A percentile compares a stretch with the other conserved stretches of the same genome.
These are phyloP conservation scores for Columba janthina DNA, from an alignment of 2,113 vertebrate species.

Conservation along the genomic window DNA sequence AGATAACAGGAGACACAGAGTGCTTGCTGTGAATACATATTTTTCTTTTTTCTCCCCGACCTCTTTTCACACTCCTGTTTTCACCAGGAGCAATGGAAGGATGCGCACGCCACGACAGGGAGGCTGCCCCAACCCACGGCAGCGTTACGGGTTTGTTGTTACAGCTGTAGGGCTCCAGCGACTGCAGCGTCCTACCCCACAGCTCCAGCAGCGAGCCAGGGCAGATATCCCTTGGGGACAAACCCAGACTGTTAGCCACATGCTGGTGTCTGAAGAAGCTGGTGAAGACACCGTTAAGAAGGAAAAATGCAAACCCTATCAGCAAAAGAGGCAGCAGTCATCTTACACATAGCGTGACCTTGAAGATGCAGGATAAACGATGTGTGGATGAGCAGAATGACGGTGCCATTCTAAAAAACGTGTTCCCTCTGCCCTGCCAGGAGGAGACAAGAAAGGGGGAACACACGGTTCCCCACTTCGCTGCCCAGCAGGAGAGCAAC, in stretches of 20 bases:
- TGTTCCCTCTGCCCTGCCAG: not conserved
- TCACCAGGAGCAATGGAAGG: slow-evolving; percentile 21
- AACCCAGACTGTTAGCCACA: not conserved
- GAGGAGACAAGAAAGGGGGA: not conserved
- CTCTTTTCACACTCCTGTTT: slow-evolving; percentile 29
- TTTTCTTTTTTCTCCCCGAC: slow-evolving; percentile 37
- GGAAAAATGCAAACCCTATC: not conserved
- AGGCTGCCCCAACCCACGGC: not conserved
- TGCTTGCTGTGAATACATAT: not conserved
- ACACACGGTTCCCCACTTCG: not conserved
- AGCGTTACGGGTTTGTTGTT: not conserved
- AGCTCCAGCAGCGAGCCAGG: not conserved
- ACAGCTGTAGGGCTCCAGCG: not conserved
- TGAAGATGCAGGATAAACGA: not conserved
- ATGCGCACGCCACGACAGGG: not conserved
- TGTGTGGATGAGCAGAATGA: not conserved
- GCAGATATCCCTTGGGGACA: not conserved
- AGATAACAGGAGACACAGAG: not conserved
- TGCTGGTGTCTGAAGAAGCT: not conserved
- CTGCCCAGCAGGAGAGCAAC: not conserved
- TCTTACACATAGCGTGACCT: not conserved
- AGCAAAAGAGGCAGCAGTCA: not conserved
- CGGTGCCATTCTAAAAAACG: not conserved
- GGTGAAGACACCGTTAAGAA: not conserved
- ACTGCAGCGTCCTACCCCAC: not conserved